These are phyloP conservation scores for Penaeus vannamei DNA, from an alignment of 1,140 invertebrate species.

Conservation along the genomic window DNA sequence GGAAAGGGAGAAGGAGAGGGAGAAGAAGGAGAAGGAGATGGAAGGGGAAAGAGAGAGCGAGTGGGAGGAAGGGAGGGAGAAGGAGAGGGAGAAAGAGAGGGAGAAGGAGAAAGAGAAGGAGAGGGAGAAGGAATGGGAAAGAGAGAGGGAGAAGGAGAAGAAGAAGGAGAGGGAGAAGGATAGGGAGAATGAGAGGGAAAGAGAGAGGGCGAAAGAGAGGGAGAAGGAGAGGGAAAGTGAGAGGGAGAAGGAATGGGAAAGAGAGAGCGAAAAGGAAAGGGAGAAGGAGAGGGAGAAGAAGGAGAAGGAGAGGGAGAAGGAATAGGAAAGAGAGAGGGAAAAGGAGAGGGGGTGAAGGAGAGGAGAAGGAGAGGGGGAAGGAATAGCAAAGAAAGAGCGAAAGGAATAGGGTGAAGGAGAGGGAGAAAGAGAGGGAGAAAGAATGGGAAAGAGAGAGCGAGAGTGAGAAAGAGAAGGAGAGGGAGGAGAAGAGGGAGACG, in stretches of 20 bases:
- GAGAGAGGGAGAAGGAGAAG: background rate
- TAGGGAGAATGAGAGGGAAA: too few relatives aligned
- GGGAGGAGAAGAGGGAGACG: background rate
- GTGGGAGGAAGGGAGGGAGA: background rate
- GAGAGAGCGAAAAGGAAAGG: too few relatives aligned
- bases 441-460: background rate
- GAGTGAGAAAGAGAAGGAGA: background rate
- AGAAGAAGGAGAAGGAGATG: background rate
- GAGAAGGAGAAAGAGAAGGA: background rate
- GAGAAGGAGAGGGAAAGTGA: too few relatives aligned
- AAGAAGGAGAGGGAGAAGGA: background rate
- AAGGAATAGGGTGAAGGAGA: background rate
- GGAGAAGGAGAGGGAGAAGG: too few relatives aligned
- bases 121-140: background rate
- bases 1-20: background rate
- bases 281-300: too few relatives aligned
- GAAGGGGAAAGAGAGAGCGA: background rate
- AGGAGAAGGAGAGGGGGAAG: background rate
- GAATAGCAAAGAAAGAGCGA: background rate
- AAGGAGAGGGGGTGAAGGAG: conserved; percentile 1
- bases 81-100: background rate
- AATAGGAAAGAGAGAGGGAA: background rate
- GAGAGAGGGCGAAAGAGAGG: too few relatives aligned
- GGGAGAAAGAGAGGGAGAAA: background rate
- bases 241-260: too few relatives aligned